Percentiles rank a stretch among this genome's conserved stretches.
These are phyloP conservation scores for Ichneumoninae sp. DNA, from an alignment of 2,888 invertebrate genomes.

Conservation along the genomic window DNA sequence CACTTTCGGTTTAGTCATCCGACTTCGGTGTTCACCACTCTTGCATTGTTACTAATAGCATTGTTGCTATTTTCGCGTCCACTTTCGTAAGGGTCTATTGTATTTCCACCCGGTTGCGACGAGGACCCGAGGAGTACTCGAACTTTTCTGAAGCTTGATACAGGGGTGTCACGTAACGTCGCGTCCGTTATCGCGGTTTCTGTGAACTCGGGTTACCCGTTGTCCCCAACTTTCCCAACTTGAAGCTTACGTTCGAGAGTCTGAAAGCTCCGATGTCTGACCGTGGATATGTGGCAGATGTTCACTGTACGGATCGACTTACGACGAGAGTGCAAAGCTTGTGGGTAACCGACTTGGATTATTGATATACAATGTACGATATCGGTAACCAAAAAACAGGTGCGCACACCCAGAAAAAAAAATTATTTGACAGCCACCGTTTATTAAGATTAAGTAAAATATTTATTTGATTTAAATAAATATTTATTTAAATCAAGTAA, in stretches of 20 bases:
- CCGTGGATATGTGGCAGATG: background rate
- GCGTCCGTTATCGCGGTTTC: background rate
- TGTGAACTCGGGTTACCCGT: slow-evolving; percentile 3
- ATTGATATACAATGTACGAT: background rate
- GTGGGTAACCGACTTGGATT: background rate
- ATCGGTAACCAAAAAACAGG: background rate
- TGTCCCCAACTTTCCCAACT: background rate
- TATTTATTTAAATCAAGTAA: no score
- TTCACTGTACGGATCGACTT: background rate
- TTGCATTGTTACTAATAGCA: no score
- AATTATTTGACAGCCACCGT: no score
- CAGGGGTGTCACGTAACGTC: background rate
- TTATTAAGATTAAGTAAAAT: no score
- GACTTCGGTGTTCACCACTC: no score
- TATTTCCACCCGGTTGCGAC: background rate
- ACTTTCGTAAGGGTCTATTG: slow-evolving; percentile 28
- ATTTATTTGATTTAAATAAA: no score
- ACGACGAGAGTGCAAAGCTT: background rate
- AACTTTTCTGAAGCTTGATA: slow-evolving; percentile 10
- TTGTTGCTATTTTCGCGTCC: slow-evolving; percentile 22
- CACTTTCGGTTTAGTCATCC: no score
- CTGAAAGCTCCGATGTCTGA: background rate
- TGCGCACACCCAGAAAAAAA: background rate
- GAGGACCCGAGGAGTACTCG: slow-evolving; percentile 3
- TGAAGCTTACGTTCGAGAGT: background rate